Conservation (phyloP, 2,888 invertebrate species). For the Ischnura elegans region DNA sequence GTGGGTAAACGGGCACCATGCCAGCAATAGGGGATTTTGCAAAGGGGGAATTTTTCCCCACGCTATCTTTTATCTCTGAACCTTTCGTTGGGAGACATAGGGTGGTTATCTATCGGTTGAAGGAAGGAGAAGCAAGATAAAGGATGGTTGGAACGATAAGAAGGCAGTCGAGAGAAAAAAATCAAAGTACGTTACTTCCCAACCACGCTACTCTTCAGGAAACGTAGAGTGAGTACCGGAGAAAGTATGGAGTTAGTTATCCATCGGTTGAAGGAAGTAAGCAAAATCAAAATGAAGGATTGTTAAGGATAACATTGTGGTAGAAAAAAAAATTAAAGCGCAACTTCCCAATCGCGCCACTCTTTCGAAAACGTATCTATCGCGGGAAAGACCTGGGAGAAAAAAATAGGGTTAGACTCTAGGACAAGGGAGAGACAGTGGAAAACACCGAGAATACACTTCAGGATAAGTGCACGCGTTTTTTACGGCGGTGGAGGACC, state of each 20-base stretch:
- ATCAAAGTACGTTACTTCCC: too few relatives aligned
- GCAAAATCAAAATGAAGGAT: too few relatives aligned
- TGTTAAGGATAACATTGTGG: too few relatives aligned
- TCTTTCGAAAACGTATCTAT: too few relatives aligned
- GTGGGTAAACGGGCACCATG: not conserved
- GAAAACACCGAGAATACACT: slow-evolving; percentile 53
- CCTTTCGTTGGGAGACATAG: not conserved
- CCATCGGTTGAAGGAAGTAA: not conserved
- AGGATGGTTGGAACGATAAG: not conserved
- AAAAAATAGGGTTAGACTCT: too few relatives aligned
- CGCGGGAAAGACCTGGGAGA: too few relatives aligned
- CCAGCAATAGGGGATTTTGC: not conserved
- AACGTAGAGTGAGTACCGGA: too few relatives aligned
- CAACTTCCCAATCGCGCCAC: too few relatives aligned
- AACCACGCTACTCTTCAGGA: too few relatives aligned
- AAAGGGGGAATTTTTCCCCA: not conserved
- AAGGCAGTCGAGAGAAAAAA: not conserved
- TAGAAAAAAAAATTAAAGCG: too few relatives aligned
- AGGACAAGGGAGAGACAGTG: too few relatives aligned
- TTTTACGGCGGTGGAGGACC: not conserved
- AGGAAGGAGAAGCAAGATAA: not conserved
- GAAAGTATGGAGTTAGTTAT: not conserved
- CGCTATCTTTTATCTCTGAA: not conserved
- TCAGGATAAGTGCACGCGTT: slow-evolving; percentile 39
- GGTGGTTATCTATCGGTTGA: too few relatives aligned